Evolutionary conservation across 1,140 invertebrate genomes (phyloP).

Genomic region (Bombus sibiricus): DNA sequence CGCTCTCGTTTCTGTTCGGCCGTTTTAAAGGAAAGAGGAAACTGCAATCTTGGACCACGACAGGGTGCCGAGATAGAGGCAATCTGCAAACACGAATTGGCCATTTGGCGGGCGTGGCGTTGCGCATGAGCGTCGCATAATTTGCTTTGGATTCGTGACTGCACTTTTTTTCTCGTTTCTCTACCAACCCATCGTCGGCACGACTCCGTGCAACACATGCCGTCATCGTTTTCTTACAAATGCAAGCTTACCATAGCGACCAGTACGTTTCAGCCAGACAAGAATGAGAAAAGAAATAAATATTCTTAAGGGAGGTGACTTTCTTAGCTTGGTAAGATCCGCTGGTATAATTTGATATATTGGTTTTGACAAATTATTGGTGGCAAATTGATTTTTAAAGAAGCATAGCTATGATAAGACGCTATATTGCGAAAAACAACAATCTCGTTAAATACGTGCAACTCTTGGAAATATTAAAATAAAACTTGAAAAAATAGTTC

Average conservation of each 20-base stretch:
- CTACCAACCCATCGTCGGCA: slow-evolving; percentile 54
- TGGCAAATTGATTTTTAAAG: no score
- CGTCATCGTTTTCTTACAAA: slow-evolving; percentile 25
- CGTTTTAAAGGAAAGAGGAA: slow-evolving; percentile 76
- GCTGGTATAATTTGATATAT: no score
- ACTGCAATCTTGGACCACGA: slow-evolving; percentile 76
- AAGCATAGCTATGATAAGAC: no score
- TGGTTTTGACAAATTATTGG: no score
- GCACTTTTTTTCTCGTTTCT: slow-evolving; percentile 46
- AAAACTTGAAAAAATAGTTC: no score
- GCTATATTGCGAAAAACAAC: no score
- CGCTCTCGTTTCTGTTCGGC: slow-evolving; percentile 47
- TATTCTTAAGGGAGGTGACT: no score
- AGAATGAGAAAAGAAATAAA: no score
- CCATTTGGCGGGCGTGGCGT: slow-evolving; percentile 80
- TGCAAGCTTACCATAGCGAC: not conserved
- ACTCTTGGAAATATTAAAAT: no score
- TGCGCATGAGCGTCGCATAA: slow-evolving; percentile 72
- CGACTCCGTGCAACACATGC: slow-evolving; percentile 20
- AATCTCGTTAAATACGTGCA: no score
- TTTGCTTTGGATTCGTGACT: slow-evolving; percentile 72
- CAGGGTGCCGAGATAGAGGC: slow-evolving; percentile 81
- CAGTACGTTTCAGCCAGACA: not conserved
- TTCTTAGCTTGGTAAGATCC: not conserved
- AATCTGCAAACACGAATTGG: slow-evolving; percentile 82